Percentiles rank a stretch among this genome's conserved stretches.
Evolutionary conservation across 2,797 vertebrate genomes (phyloP).

Genomic region (Micropoecilia bifurca): DNA sequence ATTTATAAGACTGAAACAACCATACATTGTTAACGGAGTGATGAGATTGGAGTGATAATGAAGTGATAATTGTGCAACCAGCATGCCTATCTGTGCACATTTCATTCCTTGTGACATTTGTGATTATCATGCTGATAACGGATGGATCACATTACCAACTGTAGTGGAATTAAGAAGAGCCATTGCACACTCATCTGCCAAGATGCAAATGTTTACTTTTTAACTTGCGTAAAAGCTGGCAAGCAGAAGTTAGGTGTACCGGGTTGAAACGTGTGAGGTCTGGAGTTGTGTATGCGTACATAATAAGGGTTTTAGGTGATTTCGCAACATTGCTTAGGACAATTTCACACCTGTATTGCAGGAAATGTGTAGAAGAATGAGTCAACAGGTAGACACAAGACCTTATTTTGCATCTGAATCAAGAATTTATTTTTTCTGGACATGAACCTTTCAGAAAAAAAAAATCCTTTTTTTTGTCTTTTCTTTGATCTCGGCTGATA

Average conservation of each 20-base stretch:
- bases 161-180: conserved; percentile 7
- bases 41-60: conserved; percentile 2
- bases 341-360: conserved; percentile 30
- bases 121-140: not conserved
- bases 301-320: conserved; percentile 45
- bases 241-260: conserved; percentile 5
- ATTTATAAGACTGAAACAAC: conserved; percentile 4
- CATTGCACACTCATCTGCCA: not conserved
- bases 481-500: conserved; percentile 45
- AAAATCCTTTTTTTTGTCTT: conserved; percentile 38
- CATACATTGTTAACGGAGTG: not conserved
- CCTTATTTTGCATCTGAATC: conserved; percentile 14
- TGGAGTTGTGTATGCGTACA: not conserved
- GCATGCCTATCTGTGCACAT: not conserved
- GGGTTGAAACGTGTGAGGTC: not conserved
- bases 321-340: conserved; percentile 52
- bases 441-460: conserved; percentile 23
- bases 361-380: conserved; percentile 37
- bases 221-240: conserved; percentile 20
- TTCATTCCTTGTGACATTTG: conserved; percentile 7
- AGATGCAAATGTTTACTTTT: conserved; percentile 13
- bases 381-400: conserved; percentile 52
- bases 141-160: not conserved
- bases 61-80: conserved; percentile 3
- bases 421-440: conserved; percentile 31